These are phyloP conservation scores for Campaea margaritaria DNA, from an alignment of 2,888 invertebrate species.

Conservation along the genomic window DNA sequence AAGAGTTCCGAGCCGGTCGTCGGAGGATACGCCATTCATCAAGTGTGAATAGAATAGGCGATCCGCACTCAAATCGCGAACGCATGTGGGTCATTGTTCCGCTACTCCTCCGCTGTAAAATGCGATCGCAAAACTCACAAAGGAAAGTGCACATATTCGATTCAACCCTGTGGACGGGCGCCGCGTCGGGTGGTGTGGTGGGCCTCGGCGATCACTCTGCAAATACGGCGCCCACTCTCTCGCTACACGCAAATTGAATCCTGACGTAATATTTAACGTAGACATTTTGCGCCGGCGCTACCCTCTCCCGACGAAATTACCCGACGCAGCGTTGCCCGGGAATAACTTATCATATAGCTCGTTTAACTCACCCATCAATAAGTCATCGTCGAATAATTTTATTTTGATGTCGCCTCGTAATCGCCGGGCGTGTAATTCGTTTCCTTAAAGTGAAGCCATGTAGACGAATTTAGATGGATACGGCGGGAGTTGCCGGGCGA, in stretches of 20 bases:
- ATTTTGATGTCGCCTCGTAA: constrained; percentile 56
- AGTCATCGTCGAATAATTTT: constrained; percentile 60
- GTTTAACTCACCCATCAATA: constrained; percentile 63
- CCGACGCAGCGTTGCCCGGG: constrained; percentile 55
- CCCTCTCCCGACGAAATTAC: constrained; percentile 53
- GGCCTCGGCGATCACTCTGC: constrained; percentile 35
- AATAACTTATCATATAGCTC: constrained; percentile 65
- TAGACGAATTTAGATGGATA: constrained; percentile 40
- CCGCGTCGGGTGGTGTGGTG: constrained; percentile 22
- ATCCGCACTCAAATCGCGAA: constrained; percentile 17
- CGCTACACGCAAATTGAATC: constrained; percentile 59
- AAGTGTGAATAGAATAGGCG: constrained; percentile 20
- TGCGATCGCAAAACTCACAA: constrained; percentile 23
- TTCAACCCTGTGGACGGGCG: constrained; percentile 31
- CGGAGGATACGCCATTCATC: constrained; percentile 26
- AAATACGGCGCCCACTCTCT: constrained; percentile 45
- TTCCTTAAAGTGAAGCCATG: constrained; percentile 47
- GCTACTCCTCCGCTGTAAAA: constrained; percentile 10
- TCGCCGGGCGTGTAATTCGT: constrained; percentile 50
- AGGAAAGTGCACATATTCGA: constrained; percentile 27
- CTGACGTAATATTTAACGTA: constrained; percentile 62
- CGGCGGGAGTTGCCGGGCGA: constrained; percentile 16
- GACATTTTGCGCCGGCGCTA: constrained; percentile 52
- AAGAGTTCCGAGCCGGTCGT: constrained; percentile 22
- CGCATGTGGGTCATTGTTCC: constrained; percentile 28